A percentile compares a stretch with the other conserved stretches of the same genome.
These are phyloP conservation scores for Anthoscopus minutus DNA, from an alignment of 2,113 vertebrate species.

Conservation along the genomic window DNA sequence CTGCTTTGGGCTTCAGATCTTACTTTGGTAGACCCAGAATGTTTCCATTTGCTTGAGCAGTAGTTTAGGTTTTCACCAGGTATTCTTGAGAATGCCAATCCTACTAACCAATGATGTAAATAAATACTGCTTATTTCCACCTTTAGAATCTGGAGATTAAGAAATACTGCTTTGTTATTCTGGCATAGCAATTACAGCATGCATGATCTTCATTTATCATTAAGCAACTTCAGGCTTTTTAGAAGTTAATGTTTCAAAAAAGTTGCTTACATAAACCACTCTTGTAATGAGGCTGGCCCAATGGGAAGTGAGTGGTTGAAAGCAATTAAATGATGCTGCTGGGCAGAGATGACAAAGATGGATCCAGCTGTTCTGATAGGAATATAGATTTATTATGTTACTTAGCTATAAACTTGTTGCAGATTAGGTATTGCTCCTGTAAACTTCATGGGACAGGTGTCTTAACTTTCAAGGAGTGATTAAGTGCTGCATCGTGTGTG, in stretches of 20 bases:
- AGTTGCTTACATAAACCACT: neutral
- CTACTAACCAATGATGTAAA: neutral
- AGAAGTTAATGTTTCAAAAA: neutral
- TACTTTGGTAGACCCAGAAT: neutral
- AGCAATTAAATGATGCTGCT: neutral
- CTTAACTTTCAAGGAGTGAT: neutral
- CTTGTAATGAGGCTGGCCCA: neutral
- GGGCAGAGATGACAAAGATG: neutral
- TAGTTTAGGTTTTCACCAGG: neutral
- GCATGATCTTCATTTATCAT: neutral
- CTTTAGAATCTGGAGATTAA: neutral
- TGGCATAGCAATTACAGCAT: neutral
- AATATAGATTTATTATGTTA: neutral
- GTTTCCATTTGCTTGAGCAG: neutral
- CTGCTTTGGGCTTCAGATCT: neutral
- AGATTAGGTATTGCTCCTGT: neutral
- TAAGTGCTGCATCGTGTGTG: neutral
- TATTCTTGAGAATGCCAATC: neutral
- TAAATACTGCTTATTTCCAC: neutral
- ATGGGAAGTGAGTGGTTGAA: neutral
- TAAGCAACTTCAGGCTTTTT: neutral
- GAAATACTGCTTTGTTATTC: neutral
- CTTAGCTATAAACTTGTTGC: neutral
- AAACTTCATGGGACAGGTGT: neutral
- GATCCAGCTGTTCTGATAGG: neutral